phyloP scores from a whole-genome alignment of 2,797 vertebrate species.

The Amblyopsis hoosieri region DNA sequence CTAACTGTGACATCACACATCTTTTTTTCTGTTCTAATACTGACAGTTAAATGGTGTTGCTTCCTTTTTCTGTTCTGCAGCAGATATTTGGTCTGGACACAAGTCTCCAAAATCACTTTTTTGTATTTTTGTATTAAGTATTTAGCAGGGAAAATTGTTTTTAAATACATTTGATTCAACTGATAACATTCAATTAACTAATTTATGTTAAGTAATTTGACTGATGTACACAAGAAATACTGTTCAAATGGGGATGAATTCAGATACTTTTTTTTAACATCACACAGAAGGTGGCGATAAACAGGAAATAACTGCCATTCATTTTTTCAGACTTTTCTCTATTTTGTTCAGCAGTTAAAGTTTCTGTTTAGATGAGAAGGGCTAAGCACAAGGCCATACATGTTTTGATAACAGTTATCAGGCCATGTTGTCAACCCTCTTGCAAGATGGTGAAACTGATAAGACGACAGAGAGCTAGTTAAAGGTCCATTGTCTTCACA shows the following conservation, averaged over 20 bases:
- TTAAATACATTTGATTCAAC: constrained; percentile 54
- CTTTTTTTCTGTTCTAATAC: constrained; percentile 82
- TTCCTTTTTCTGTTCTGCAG: constrained; percentile 82
- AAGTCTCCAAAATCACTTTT: constrained; percentile 44
- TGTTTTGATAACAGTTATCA: constrained; percentile 24
- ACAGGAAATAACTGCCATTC: constrained; percentile 61
- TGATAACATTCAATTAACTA: constrained; percentile 55
- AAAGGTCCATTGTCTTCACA: constrained; percentile 63
- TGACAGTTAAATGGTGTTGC: constrained; percentile 78
- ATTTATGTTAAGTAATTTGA: constrained; percentile 53
- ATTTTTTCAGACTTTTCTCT: constrained; percentile 47
- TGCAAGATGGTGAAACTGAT: constrained; percentile 41
- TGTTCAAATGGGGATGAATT: constrained; percentile 38
- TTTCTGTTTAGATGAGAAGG: constrained; percentile 38
- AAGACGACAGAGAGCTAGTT: constrained; percentile 14
- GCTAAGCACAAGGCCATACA: constrained; percentile 11
- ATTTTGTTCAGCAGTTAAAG: constrained; percentile 52
- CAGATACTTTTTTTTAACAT: constrained; percentile 35
- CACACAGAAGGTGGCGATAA: constrained; percentile 56
- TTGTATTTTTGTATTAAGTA: constrained; percentile 49
- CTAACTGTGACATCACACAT: constrained; percentile 83
- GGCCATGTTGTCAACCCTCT: constrained; percentile 34
- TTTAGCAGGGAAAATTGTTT: constrained; percentile 35
- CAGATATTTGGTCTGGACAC: constrained; percentile 88
- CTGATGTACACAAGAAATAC: constrained; percentile 68